phyloP scores from a whole-genome alignment of 2,888 invertebrate species.

The Caenorhabditis zanzibari region DNA sequence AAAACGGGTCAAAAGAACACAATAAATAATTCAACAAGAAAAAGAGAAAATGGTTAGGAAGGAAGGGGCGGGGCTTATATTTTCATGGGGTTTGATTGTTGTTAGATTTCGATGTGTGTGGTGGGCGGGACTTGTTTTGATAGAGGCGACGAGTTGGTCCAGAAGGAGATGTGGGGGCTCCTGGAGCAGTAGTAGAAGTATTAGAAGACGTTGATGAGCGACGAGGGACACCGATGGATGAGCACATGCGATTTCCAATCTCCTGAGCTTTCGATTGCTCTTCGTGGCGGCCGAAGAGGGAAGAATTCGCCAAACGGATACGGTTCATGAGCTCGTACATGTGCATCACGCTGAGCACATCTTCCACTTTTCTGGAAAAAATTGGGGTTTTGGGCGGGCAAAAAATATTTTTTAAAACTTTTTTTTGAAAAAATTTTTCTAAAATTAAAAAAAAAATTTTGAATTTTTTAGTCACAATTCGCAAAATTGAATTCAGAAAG shows the following conservation, averaged over 20 bases:
- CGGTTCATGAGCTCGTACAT: slow-evolving; percentile 63
- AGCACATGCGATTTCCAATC: slow-evolving; percentile 61
- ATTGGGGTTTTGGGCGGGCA: not conserved
- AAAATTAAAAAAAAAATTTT: not conserved
- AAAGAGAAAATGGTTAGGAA: slow-evolving; percentile 4
- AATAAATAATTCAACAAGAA: slow-evolving; percentile 16
- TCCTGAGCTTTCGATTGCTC: slow-evolving; percentile 46
- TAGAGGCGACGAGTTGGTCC: slow-evolving; percentile 19
- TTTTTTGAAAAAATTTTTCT: not conserved
- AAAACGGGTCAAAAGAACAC: slow-evolving; percentile 16
- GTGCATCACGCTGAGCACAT: slow-evolving; percentile 56
- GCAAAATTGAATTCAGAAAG: no score
- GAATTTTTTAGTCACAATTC: not conserved
- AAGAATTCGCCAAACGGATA: slow-evolving; percentile 44
- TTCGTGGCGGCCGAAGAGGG: slow-evolving; percentile 11
- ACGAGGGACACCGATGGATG: slow-evolving; percentile 25
- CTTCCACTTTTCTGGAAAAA: slow-evolving; percentile 53
- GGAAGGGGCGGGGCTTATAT: not conserved
- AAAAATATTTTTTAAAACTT: not conserved
- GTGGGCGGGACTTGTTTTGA: slow-evolving; percentile 21
- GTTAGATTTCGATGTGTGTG: slow-evolving; percentile 4
- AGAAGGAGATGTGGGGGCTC: not conserved
- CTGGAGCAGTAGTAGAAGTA: not conserved
- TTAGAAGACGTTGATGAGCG: not conserved
- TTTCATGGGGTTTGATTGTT: not conserved